phyloP scores from a whole-genome alignment of 2,797 vertebrate species.

The Scarus forsteni region DNA sequence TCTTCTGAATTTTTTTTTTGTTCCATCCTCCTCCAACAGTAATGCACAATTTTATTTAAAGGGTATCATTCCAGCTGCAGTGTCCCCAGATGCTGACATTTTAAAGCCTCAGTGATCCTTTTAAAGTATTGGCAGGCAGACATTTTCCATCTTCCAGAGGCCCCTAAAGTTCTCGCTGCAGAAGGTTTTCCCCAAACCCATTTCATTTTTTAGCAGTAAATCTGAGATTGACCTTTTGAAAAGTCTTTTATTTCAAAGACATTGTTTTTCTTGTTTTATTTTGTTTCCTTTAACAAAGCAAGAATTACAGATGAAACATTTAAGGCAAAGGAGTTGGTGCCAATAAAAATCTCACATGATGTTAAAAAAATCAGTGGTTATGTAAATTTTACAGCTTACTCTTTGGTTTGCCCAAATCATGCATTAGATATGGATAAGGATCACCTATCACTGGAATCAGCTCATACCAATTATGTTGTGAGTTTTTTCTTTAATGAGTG shows the following conservation, averaged over 20 bases:
- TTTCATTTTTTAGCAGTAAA: conserved; percentile 23
- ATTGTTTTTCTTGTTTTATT: too few species aligned
- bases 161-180: conserved; percentile 33
- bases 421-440: too few species aligned
- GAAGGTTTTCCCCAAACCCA: conserved; percentile 11
- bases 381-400: not conserved
- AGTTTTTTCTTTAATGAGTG: too few species aligned
- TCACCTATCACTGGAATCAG: too few species aligned
- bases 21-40: not conserved
- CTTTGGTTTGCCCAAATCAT: too few species aligned
- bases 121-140: conserved; percentile 44
- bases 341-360: too few species aligned
- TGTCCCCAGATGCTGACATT: conserved; percentile 16
- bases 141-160: conserved; percentile 39
- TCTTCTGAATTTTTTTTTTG: not conserved
- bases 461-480: too few species aligned
- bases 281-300: too few species aligned
- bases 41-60: not conserved
- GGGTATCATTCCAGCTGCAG: conserved; percentile 30
- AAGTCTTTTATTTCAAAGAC: too few species aligned
- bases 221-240: not conserved
- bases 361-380: not conserved
- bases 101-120: conserved; percentile 21
- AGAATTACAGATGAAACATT: too few species aligned
- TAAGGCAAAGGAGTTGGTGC: too few species aligned